phyloP scores from a whole-genome alignment of 2,113 vertebrate species.

The Synodontis membranacea region DNA sequence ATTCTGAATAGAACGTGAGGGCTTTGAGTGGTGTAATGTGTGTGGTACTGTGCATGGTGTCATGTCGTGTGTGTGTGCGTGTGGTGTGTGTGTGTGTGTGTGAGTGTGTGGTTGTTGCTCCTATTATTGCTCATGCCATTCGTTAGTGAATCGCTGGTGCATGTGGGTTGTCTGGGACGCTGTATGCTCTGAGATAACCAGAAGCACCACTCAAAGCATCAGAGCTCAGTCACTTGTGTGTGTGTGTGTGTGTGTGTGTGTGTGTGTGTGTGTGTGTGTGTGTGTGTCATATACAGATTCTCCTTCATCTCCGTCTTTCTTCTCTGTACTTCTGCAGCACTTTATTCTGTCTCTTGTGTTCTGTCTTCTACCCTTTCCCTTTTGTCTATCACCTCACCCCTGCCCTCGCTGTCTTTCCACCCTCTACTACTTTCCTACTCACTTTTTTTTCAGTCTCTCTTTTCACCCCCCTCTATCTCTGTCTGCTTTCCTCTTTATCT shows the following conservation, averaged over 20 bases:
- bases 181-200: slow-evolving; percentile 12
- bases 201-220: slow-evolving; percentile 12
- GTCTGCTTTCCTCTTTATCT: slow-evolving; percentile 55
- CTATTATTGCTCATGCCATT: not conserved
- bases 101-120: slow-evolving; percentile 34
- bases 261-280: not conserved
- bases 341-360: slow-evolving; percentile 27
- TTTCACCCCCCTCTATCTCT: not conserved
- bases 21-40: slow-evolving; percentile 2
- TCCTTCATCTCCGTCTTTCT: slow-evolving; percentile 44
- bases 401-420: slow-evolving; percentile 9
- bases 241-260: not conserved
- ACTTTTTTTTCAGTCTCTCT: slow-evolving; percentile 23
- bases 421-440: slow-evolving; percentile 2
- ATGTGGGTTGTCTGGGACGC: not conserved
- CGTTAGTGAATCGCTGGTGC: slow-evolving; percentile 4
- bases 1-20: not conserved
- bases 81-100: not conserved
- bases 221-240: not conserved
- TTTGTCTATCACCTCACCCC: slow-evolving; percentile 30
- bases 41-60: slow-evolving; percentile 8
- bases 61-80: not conserved
- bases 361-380: slow-evolving; percentile 28
- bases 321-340: slow-evolving; percentile 37
- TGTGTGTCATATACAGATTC: slow-evolving; percentile 39